Conservation (phyloP, 2,797 vertebrate species). For the Peromyscus attwateri region DNA sequence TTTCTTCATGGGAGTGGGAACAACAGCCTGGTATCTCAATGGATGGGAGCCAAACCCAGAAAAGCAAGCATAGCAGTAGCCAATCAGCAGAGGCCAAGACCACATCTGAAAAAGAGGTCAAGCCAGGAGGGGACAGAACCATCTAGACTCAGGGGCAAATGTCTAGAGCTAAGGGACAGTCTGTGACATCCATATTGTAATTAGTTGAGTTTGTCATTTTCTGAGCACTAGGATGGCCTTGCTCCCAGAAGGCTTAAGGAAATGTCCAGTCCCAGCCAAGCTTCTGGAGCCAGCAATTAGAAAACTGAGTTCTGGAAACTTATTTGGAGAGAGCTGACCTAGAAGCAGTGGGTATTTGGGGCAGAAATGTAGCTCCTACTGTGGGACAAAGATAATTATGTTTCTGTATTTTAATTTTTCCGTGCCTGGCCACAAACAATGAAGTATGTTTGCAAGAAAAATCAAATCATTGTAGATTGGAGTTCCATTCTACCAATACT, state of each 20-base stretch:
- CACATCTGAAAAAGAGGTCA: background rate
- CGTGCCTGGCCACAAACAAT: background rate
- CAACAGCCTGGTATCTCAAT: no score
- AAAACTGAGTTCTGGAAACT: background rate
- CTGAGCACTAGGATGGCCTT: background rate
- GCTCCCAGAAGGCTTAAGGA: background rate
- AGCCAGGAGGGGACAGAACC: background rate
- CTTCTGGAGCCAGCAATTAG: background rate
- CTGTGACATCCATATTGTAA: background rate
- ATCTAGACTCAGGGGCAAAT: background rate
- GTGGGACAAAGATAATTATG: background rate
- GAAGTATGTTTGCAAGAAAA: background rate
- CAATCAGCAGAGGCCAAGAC: background rate
- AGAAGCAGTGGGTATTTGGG: background rate
- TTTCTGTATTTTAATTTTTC: background rate
- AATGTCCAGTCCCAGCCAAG: background rate
- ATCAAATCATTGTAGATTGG: background rate
- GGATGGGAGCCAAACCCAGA: background rate
- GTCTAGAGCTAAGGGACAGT: background rate
- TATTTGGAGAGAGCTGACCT: constrained; percentile 9
- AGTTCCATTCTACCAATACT: background rate
- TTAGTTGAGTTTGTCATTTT: background rate
- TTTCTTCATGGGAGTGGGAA: background rate
- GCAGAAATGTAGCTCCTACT: background rate
- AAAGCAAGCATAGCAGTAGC: background rate